A percentile compares a stretch with the other conserved stretches of the same genome.
Evolutionary conservation across 2,888 invertebrate species (phyloP).

Genomic region (Azorinus chamasolen): DNA sequence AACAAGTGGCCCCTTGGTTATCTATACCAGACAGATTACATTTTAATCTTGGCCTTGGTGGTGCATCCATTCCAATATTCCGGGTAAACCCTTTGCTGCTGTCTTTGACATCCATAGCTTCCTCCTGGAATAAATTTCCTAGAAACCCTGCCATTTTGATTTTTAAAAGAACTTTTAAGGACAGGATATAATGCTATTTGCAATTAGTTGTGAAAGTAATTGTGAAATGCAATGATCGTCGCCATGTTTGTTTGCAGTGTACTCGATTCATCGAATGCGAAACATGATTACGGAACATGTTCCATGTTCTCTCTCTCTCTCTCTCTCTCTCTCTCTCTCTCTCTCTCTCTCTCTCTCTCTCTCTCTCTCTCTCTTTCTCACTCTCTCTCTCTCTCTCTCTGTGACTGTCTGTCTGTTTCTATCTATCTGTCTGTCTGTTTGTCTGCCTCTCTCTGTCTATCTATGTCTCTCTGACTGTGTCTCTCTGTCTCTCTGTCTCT

Average conservation of each 20-base stretch:
- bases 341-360: slow-evolving; percentile 23
- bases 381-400: slow-evolving; percentile 10
- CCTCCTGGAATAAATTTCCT: slow-evolving; percentile 50
- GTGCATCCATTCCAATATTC: slow-evolving; percentile 40
- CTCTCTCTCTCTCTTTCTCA: too few species aligned
- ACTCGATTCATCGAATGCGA: not conserved
- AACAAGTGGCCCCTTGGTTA: slow-evolving; percentile 87
- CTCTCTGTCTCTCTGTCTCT: too few species aligned
- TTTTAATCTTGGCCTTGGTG: slow-evolving; percentile 71
- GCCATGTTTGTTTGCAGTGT: slow-evolving; percentile 19
- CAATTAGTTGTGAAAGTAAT: not conserved
- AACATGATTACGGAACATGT: not conserved
- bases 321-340: slow-evolving; percentile 23
- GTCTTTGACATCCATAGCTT: slow-evolving; percentile 2
- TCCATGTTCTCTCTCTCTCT: slow-evolving; percentile 14
- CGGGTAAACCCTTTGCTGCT: slow-evolving; percentile 1
- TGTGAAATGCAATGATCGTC: slow-evolving; percentile 13
- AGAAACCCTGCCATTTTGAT: slow-evolving; percentile 33
- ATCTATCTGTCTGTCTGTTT: too few species aligned
- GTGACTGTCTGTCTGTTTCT: too few species aligned
- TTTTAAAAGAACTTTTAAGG: not conserved
- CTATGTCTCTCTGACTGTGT: too few species aligned
- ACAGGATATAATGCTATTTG: not conserved
- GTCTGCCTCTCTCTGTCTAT: too few species aligned
- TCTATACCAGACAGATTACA: slow-evolving; percentile 83